Conservation (phyloP, 2,797 vertebrate genomes). For the Peromyscus aztecus region DNA sequence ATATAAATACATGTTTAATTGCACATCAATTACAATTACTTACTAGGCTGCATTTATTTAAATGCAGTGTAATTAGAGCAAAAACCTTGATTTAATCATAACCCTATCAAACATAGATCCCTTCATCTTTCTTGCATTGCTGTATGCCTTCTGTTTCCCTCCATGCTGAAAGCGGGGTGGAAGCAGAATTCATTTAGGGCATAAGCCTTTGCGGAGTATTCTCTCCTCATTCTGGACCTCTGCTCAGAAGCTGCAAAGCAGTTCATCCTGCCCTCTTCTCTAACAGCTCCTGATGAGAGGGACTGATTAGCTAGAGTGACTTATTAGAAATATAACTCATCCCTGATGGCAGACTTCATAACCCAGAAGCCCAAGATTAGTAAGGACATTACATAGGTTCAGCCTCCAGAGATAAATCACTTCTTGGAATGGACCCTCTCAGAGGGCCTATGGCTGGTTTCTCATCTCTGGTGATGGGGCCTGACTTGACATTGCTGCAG, state of each 20-base stretch:
- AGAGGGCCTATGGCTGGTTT: conserved; percentile 72
- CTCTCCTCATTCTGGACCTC: conserved; percentile 56
- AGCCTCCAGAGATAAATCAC: conserved; percentile 82
- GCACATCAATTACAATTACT: conserved; percentile 91
- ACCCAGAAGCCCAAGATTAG: conserved; percentile 83
- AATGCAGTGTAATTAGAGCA: conserved; percentile 89
- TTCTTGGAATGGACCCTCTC: conserved; percentile 78
- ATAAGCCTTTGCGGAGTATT: conserved; percentile 61
- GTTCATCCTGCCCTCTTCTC: conserved; percentile 66
- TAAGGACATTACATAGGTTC: conserved; percentile 75
- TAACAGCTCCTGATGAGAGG: conserved; percentile 82
- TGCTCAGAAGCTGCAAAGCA: conserved; percentile 58
- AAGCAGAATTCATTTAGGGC: conserved; percentile 65
- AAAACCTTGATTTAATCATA: conserved; percentile 90
- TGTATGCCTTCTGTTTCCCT: conserved; percentile 45
- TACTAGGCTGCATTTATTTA: conserved; percentile 90
- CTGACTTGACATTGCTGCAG: background rate
- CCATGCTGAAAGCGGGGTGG: conserved; percentile 37
- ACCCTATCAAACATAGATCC: conserved; percentile 86
- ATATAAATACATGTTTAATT: conserved; percentile 91
- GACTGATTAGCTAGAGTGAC: conserved; percentile 85
- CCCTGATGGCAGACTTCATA: conserved; percentile 84
- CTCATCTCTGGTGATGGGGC: conserved; percentile 46
- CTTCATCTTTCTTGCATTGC: conserved; percentile 72
- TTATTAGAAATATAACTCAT: conserved; percentile 86